Percentiles rank a stretch among this genome's conserved stretches.
Evolutionary conservation across 1,140 invertebrate genomes (phyloP).

Genomic region (Pseudobourletiella spinata): DNA sequence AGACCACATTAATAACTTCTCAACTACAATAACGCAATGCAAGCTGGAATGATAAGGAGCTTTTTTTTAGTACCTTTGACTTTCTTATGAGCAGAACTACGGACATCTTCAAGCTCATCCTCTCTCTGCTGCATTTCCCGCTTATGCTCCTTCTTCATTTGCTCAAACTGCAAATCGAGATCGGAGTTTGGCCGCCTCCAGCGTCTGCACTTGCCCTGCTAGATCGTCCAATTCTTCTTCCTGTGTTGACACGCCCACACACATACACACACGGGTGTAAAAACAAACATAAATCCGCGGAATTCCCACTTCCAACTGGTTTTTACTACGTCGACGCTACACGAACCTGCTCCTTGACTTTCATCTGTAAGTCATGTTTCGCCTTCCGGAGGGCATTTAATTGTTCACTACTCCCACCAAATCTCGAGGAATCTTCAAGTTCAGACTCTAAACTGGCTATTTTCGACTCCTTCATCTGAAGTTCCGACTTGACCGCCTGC

Average conservation of each 20-base stretch:
- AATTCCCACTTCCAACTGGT: no score
- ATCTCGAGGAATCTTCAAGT: constrained; percentile 70
- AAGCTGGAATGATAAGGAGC: no score
- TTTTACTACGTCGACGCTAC: no score
- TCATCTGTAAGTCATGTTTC: constrained; percentile 78
- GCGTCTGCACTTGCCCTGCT: constrained; percentile 68
- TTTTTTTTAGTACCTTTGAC: constrained; percentile 71
- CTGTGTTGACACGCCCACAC: no score
- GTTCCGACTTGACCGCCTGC: constrained; percentile 75
- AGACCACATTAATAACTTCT: not conserved
- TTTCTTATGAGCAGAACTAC: constrained; percentile 80
- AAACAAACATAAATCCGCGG: no score
- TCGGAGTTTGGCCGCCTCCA: constrained; percentile 79
- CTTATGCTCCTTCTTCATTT: constrained; percentile 75
- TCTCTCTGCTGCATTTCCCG: constrained; percentile 80
- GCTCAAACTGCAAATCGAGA: constrained; percentile 88
- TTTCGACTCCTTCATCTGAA: constrained; percentile 78
- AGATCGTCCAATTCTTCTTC: constrained; percentile 92
- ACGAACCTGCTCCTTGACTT: constrained; percentile 65
- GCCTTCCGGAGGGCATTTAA: constrained; percentile 66
- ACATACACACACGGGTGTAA: no score
- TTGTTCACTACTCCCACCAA: constrained; percentile 77
- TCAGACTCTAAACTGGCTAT: constrained; percentile 65
- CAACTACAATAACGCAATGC: no score
- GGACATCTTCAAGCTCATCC: constrained; percentile 83